Conservation (phyloP, 2,888 invertebrate genomes). For the Drosophila nr. medialis region DNA sequence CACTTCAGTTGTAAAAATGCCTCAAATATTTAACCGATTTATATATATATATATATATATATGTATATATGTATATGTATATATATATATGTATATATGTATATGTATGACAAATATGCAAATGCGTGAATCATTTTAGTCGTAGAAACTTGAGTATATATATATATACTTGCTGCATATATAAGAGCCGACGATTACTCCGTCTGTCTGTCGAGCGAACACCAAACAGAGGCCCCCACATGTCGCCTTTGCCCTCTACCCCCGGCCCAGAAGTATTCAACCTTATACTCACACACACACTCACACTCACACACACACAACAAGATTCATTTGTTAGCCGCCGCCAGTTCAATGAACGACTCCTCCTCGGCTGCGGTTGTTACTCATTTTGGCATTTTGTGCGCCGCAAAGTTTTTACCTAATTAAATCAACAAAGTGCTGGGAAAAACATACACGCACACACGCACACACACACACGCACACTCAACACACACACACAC, state of each 20-base stretch:
- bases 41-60: neutral
- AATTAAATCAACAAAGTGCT: constrained; percentile 70
- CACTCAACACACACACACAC: neutral
- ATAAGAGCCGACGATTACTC: constrained; percentile 14
- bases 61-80: too few species aligned
- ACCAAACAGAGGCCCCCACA: constrained; percentile 15
- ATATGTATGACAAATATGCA: constrained; percentile 15
- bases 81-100: neutral
- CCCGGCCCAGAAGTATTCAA: neutral
- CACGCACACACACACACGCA: neutral
- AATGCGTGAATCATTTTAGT: constrained; percentile 32
- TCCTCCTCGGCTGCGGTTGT: constrained; percentile 46
- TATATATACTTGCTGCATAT: neutral
- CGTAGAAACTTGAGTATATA: neutral
- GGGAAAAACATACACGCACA: constrained; percentile 42
- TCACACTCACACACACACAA: neutral
- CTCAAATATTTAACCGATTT: constrained; percentile 10
- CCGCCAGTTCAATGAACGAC: constrained; percentile 66
- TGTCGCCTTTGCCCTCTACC: constrained; percentile 21
- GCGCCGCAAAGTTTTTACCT: constrained; percentile 68
- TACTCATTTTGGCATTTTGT: constrained; percentile 68
- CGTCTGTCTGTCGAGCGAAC: neutral
- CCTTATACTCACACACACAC: constrained; percentile 9
- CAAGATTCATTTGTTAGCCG: constrained; percentile 36
- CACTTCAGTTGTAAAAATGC: neutral